A percentile compares a stretch with the other conserved stretches of the same genome.
These are phyloP conservation scores for Belgica antarctica DNA, from an alignment of 2,888 invertebrate species.

Conservation along the genomic window DNA sequence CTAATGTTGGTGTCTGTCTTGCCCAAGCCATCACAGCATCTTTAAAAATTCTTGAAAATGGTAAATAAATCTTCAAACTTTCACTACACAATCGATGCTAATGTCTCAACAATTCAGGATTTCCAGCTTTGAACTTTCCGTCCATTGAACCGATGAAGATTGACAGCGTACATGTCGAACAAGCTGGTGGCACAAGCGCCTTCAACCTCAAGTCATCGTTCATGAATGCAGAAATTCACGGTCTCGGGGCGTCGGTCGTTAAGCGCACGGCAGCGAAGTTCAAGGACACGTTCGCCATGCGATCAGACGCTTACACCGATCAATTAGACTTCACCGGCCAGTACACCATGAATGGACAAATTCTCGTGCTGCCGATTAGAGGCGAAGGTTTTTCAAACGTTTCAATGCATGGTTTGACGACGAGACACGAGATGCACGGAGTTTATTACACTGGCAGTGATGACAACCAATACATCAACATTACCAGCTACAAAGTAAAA, in stretches of 20 bases:
- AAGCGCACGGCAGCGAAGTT: background rate
- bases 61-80: constrained; percentile 53
- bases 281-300: background rate
- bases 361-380: constrained; percentile 65
- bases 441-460: constrained; percentile 54
- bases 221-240: constrained; percentile 32
- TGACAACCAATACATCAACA: constrained; percentile 63
- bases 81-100: no score
- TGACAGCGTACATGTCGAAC: background rate
- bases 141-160: constrained; percentile 28
- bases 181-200: background rate
- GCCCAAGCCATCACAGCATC: constrained; percentile 60
- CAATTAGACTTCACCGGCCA: constrained; percentile 65
- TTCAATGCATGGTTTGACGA: constrained; percentile 64
- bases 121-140: background rate
- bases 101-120: background rate
- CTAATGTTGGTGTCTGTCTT: constrained; percentile 61
- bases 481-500: constrained; percentile 63
- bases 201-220: background rate
- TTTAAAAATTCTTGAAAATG: constrained; percentile 59
- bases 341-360: constrained; percentile 67
- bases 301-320: constrained; percentile 45
- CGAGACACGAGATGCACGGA: constrained; percentile 63
- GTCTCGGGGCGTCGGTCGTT: constrained; percentile 1
- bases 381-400: constrained; percentile 68